Conservation (phyloP, 2,113 vertebrate genomes). For the Microtus ochrogaster region DNA sequence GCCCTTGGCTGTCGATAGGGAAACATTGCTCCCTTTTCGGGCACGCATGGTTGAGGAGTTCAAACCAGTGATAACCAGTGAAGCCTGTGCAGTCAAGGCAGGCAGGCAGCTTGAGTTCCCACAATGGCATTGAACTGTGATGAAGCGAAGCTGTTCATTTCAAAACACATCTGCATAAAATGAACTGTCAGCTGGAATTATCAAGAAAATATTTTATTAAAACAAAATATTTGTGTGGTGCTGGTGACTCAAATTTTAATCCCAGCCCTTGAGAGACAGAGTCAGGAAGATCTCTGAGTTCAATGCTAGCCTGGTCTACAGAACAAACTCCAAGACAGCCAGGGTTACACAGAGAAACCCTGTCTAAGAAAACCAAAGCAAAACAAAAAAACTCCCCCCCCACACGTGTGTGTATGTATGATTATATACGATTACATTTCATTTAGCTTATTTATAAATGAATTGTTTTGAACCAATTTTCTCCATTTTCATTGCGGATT, state of each 20-base stretch:
- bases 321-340: too few species aligned
- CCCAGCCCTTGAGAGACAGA: too few species aligned
- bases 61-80: not conserved
- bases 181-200: not conserved
- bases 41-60: not conserved
- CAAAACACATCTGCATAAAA: constrained; percentile 24
- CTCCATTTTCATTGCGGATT: not conserved
- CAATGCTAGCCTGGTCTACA: too few species aligned
- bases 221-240: not conserved
- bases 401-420: not conserved
- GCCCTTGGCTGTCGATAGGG: not conserved
- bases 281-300: too few species aligned
- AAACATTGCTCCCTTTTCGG: not conserved
- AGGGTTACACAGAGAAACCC: too few species aligned
- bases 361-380: too few species aligned
- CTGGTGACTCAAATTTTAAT: too few species aligned
- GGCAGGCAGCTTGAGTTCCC: rapidly evolving
- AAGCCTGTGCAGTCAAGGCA: not conserved
- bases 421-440: not conserved
- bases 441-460: constrained; percentile 6
- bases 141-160: not conserved
- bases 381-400: too few species aligned
- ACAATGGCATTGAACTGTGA: not conserved
- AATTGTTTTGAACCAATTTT: constrained; percentile 33
- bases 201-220: constrained; percentile 8